phyloP scores from a whole-genome alignment of 2,797 vertebrate genomes.

The Rhynchonycteris naso region DNA sequence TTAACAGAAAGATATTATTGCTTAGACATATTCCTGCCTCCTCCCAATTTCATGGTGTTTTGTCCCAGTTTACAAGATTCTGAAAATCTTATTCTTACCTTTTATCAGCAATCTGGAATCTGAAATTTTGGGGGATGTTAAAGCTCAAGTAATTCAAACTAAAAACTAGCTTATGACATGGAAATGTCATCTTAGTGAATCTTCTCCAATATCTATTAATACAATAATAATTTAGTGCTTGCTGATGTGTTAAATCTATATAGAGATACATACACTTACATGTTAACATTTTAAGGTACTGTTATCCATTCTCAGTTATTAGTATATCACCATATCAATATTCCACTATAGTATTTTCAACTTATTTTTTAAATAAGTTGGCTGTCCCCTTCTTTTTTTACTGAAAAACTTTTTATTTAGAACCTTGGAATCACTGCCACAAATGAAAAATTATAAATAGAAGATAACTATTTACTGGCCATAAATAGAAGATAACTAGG shows the following conservation, averaged over 20 bases:
- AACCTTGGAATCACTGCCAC: neutral
- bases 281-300: conserved; percentile 17
- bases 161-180: neutral
- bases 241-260: neutral
- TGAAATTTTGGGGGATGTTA: neutral
- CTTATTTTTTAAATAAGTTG: neutral
- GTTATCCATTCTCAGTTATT: neutral
- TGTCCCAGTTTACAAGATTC: neutral
- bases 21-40: neutral
- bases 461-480: neutral
- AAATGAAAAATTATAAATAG: conserved; percentile 4
- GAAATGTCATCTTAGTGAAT: neutral
- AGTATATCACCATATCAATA: neutral
- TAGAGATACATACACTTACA: neutral
- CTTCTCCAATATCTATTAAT: conserved; percentile 26
- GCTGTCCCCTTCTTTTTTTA: neutral
- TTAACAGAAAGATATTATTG: neutral
- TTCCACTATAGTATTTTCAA: neutral
- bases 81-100: neutral
- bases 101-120: neutral
- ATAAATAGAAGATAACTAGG: neutral
- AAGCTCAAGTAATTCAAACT: neutral
- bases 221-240: neutral
- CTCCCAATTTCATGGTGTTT: neutral
- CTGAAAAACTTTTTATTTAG: neutral